phyloP scores from a whole-genome alignment of 2,113 vertebrate genomes.

The Orientallactaga bullata region DNA sequence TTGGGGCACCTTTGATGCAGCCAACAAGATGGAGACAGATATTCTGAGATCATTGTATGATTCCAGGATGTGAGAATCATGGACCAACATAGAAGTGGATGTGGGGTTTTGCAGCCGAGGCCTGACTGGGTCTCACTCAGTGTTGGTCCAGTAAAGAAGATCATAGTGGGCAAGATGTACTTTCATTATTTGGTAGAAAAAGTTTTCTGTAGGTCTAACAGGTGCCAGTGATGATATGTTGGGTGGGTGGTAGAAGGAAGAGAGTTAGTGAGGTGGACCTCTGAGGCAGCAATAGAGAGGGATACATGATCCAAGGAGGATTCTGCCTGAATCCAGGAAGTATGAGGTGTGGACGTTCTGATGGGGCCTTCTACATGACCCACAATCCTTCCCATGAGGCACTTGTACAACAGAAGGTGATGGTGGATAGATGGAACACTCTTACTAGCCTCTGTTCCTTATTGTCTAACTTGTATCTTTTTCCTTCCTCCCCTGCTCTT shows the following conservation, averaged over 20 bases:
- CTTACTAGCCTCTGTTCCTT: neutral
- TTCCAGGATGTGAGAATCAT: neutral
- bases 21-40: neutral
- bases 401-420: neutral
- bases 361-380: neutral
- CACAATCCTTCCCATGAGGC: neutral
- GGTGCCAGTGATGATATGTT: neutral
- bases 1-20: neutral
- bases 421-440: too few relatives aligned
- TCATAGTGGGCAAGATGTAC: neutral
- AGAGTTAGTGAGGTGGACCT: neutral
- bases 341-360: neutral
- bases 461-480: neutral
- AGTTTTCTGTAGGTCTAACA: neutral
- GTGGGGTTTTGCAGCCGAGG: neutral
- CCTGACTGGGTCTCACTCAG: neutral
- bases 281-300: neutral
- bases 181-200: neutral
- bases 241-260: neutral
- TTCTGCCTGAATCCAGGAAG: neutral
- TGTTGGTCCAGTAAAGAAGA: neutral
- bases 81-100: neutral
- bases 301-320: too few relatives aligned
- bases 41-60: neutral
- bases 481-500: neutral